Conservation (phyloP, 1,140 invertebrate species). For the Musca domestica region DNA sequence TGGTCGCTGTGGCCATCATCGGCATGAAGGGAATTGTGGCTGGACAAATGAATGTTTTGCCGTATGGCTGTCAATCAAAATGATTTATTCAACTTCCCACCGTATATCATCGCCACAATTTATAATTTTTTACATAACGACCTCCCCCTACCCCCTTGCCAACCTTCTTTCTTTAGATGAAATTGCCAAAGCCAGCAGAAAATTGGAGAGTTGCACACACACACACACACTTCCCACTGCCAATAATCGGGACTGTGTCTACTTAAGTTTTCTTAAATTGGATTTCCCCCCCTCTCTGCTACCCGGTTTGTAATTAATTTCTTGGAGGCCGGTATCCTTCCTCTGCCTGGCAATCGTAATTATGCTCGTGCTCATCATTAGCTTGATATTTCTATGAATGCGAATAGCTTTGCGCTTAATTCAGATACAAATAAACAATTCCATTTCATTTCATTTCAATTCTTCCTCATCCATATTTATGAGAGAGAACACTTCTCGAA, state of each 20-base stretch:
- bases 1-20: too few species aligned
- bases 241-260: neutral
- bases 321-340: too few species aligned
- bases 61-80: constrained; percentile 50
- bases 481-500: neutral
- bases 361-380: too few species aligned
- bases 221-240: neutral
- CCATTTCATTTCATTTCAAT: neutral
- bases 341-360: too few species aligned
- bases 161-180: neutral
- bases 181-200: neutral
- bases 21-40: neutral
- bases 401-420: too few species aligned
- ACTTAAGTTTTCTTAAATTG: neutral
- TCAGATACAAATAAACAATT: neutral
- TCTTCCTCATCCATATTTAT: neutral
- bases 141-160: too few species aligned
- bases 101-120: constrained; percentile 28
- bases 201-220: neutral
- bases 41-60: constrained; percentile 25
- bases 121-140: constrained; percentile 29
- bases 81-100: constrained; percentile 48
- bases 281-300: neutral
- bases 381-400: too few species aligned
- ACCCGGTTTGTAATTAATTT: too few species aligned